Conservation (phyloP, 2,113 vertebrate genomes). For the Notothenia coriiceps region DNA sequence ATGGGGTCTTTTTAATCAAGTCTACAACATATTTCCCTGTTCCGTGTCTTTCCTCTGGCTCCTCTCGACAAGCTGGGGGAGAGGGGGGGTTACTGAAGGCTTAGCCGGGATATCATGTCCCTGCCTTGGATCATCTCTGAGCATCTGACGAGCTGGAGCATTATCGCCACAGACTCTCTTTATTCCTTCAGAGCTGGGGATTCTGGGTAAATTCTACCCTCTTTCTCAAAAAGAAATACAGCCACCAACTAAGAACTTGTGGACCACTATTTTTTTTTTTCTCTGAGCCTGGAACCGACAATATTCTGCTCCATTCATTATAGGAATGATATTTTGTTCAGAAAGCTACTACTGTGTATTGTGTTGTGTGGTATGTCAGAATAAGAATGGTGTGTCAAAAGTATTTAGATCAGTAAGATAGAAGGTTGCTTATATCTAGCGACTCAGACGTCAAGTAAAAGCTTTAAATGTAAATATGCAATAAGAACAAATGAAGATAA, state of each 20-base stretch:
- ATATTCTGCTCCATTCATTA: neutral
- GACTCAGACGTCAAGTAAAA: slow-evolving; percentile 21
- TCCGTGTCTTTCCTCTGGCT: slow-evolving; percentile 52
- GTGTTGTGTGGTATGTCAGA: neutral
- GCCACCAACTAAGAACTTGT: slow-evolving; percentile 35
- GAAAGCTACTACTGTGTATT: neutral
- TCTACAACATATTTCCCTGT: slow-evolving; percentile 65
- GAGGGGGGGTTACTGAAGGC: slow-evolving; percentile 57
- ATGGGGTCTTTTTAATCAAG: slow-evolving; percentile 59
- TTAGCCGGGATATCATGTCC: slow-evolving; percentile 80
- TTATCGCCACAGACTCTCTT: slow-evolving; percentile 67
- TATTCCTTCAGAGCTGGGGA: slow-evolving; percentile 65
- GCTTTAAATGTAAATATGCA: slow-evolving; percentile 32
- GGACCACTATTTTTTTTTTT: neutral
- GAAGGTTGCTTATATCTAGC: slow-evolving; percentile 6
- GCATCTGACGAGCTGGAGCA: slow-evolving; percentile 74
- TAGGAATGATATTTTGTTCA: neutral
- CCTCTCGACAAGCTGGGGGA: slow-evolving; percentile 34
- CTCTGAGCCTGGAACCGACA: slow-evolving; percentile 22
- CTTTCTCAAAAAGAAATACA: slow-evolving; percentile 35
- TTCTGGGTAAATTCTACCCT: slow-evolving; percentile 66
- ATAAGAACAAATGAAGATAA: slow-evolving; percentile 22
- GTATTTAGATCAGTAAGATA: neutral
- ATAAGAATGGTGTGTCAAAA: neutral
- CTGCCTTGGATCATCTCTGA: slow-evolving; percentile 78